These are phyloP conservation scores for Trachops cirrhosus DNA, from an alignment of 2,797 vertebrate genomes.

Conservation along the genomic window DNA sequence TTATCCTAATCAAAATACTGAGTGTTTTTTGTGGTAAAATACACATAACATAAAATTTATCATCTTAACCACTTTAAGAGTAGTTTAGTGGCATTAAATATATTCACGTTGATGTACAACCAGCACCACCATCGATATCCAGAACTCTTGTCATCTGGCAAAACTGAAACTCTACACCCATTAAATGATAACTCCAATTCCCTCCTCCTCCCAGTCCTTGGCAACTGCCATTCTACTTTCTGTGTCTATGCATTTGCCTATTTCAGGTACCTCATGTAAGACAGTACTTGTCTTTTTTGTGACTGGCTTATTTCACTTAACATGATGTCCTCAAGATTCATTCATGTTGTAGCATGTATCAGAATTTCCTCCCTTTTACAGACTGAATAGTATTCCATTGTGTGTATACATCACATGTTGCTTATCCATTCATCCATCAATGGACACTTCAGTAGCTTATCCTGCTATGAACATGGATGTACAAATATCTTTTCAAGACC, in stretches of 20 bases:
- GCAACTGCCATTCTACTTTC: background rate
- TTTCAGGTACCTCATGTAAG: background rate
- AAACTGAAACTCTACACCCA: background rate
- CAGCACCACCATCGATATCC: background rate
- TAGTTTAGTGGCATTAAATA: background rate
- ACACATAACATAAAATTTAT: background rate
- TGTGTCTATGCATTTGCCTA: background rate
- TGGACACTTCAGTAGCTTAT: background rate
- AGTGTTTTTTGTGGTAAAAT: background rate
- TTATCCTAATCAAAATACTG: background rate
- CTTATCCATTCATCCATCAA: background rate
- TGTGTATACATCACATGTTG: background rate
- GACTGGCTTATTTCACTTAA: background rate
- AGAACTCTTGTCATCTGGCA: background rate
- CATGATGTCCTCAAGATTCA: background rate
- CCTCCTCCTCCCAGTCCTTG: background rate
- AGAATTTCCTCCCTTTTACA: background rate
- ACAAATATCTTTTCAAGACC: background rate
- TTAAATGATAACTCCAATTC: background rate
- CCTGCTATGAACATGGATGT: background rate
- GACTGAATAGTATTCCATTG: background rate
- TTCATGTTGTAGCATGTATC: background rate
- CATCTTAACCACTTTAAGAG: background rate
- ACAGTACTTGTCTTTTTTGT: background rate
- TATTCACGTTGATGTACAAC: background rate